A percentile compares a stretch with the other conserved stretches of the same genome.
Conservation (phyloP, 2,797 vertebrate genomes). For the Yasuhikotakia modesta region DNA sequence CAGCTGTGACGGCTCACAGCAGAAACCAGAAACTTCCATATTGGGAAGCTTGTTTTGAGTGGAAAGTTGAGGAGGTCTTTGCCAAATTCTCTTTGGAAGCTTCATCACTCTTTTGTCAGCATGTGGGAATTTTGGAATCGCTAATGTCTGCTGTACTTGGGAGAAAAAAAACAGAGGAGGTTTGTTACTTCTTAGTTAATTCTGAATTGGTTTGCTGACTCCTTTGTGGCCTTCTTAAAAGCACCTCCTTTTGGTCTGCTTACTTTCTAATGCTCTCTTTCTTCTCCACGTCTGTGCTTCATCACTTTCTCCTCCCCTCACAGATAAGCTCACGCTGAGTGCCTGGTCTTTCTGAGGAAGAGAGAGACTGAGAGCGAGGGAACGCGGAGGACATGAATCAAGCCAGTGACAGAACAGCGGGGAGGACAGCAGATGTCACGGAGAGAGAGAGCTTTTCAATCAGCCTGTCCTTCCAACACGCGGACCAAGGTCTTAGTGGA, state of each 20-base stretch:
- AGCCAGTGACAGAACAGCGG: conserved; percentile 79
- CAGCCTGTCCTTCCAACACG: conserved; percentile 80
- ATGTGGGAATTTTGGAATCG: conserved; percentile 29
- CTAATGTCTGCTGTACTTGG: conserved; percentile 15
- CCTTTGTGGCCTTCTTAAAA: conserved; percentile 18
- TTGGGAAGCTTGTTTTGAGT: conserved; percentile 60
- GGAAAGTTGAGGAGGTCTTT: not conserved
- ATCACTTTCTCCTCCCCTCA: conserved; percentile 49
- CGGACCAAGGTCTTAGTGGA: conserved; percentile 72
- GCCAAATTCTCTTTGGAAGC: conserved; percentile 37
- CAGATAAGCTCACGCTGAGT: conserved; percentile 62
- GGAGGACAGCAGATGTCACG: conserved; percentile 81
- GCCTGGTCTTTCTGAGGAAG: conserved; percentile 51
- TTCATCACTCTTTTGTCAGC: conserved; percentile 33
- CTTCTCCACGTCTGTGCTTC: conserved; percentile 38
- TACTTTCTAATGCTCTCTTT: conserved; percentile 46
- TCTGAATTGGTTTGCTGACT: conserved; percentile 7
- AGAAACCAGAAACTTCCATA: conserved; percentile 64
- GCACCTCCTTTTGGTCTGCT: conserved; percentile 31
- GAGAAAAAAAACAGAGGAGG: not conserved
- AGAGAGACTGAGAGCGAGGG: conserved; percentile 47
- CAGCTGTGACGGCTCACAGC: conserved; percentile 59
- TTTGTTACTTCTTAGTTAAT: conserved; percentile 2
- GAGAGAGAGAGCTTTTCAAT: conserved; percentile 83
- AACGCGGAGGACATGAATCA: conserved; percentile 78